A percentile compares a stretch with the other conserved stretches of the same genome.
These are phyloP conservation scores for Chiloscyllium punctatum DNA, from an alignment of 2,797 vertebrate species.

Conservation along the genomic window DNA sequence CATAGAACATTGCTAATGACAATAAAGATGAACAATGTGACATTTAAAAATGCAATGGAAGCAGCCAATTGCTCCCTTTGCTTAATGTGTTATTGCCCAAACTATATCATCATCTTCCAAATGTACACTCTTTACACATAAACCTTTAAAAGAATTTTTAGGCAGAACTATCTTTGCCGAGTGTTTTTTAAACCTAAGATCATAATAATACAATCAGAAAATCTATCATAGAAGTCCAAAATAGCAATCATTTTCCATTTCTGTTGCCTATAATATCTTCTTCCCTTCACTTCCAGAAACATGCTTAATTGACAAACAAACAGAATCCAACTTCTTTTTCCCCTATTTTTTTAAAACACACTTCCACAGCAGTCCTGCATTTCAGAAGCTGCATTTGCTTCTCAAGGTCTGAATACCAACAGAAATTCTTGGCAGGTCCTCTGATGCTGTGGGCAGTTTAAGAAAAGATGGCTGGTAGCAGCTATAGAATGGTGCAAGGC, in stretches of 20 bases:
- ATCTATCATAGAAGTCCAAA: slow-evolving; percentile 38
- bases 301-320: slow-evolving; percentile 36
- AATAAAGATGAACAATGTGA: slow-evolving; percentile 36
- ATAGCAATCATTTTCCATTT: slow-evolving; percentile 29
- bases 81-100: slow-evolving; percentile 36
- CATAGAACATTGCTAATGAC: slow-evolving; percentile 23
- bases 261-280: slow-evolving; percentile 30
- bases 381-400: slow-evolving; percentile 36
- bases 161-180: slow-evolving; percentile 21
- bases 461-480: slow-evolving; percentile 25
- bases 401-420: slow-evolving; percentile 36
- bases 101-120: slow-evolving; percentile 36
- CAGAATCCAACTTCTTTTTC: slow-evolving; percentile 35
- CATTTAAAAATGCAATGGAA: slow-evolving; percentile 36
- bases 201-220: slow-evolving; percentile 38
- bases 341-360: slow-evolving; percentile 27
- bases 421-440: slow-evolving; percentile 36
- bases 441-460: slow-evolving; percentile 36
- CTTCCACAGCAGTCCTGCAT: slow-evolving; percentile 35
- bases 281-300: slow-evolving; percentile 35
- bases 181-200: slow-evolving; percentile 37
- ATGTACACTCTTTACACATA: slow-evolving; percentile 32
- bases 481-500: slow-evolving; percentile 37
- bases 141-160: slow-evolving; percentile 10
- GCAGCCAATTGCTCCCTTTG: slow-evolving; percentile 26